Conservation (phyloP, 2,113 vertebrate species). For the Zootoca vivipara region DNA sequence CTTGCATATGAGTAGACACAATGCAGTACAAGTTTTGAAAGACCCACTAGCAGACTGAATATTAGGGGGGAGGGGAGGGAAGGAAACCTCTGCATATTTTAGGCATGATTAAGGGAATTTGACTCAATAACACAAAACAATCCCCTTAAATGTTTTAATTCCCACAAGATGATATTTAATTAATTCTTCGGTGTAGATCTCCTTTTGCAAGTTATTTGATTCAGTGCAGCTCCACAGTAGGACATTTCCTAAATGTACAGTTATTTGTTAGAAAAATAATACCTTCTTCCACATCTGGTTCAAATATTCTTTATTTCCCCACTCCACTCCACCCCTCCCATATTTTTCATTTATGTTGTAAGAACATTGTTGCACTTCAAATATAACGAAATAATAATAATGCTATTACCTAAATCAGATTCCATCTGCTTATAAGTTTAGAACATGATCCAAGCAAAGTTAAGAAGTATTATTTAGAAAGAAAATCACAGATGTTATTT, state of each 20-base stretch:
- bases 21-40: not conserved
- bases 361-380: not conserved
- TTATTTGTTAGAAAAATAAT: slow-evolving; percentile 42
- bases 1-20: not conserved
- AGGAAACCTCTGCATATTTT: slow-evolving; percentile 18
- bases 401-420: slow-evolving; percentile 1
- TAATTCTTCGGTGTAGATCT: slow-evolving; percentile 34
- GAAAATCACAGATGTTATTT: not conserved
- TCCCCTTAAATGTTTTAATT: slow-evolving; percentile 36
- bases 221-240: not conserved
- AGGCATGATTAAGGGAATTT: slow-evolving; percentile 34
- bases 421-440: slow-evolving; percentile 16
- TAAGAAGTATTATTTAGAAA: not conserved
- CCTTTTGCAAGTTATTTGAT: not conserved
- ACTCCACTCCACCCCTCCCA: not conserved
- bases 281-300: slow-evolving; percentile 3
- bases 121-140: not conserved
- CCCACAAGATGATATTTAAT: slow-evolving; percentile 28
- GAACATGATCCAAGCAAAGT: not conserved
- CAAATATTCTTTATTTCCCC: slow-evolving; percentile 22
- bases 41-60: not conserved
- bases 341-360: not conserved
- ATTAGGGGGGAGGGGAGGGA: not conserved
- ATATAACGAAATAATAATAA: not conserved
- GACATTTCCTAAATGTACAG: not conserved